These are phyloP conservation scores for Eupithecia centaureata DNA, from an alignment of 2,888 invertebrate species.

Conservation along the genomic window DNA sequence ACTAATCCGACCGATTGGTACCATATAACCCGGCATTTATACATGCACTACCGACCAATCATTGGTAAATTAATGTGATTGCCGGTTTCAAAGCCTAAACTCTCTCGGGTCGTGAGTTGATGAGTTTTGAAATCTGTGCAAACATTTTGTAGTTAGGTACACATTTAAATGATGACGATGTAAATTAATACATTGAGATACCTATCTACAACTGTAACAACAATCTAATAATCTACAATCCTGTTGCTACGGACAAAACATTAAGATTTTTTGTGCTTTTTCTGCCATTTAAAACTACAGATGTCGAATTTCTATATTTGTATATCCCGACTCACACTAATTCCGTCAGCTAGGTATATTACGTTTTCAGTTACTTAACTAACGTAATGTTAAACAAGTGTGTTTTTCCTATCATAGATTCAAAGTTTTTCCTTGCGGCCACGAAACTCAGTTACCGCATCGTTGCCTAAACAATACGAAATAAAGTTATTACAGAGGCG, in stretches of 20 bases:
- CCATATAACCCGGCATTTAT: slow-evolving; percentile 9
- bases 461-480: too few species aligned
- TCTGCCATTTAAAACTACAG: too few species aligned
- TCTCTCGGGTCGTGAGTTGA: slow-evolving; percentile 29
- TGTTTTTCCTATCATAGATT: too few species aligned
- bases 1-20: neutral
- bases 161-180: neutral
- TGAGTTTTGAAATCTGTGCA: slow-evolving; percentile 23
- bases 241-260: neutral
- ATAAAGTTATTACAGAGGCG: too few species aligned
- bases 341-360: too few species aligned
- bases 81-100: slow-evolving; percentile 29
- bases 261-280: too few species aligned
- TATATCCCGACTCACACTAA: too few species aligned
- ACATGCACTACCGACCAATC: slow-evolving; percentile 19
- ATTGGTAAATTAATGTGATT: slow-evolving; percentile 34
- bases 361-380: too few species aligned
- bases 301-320: too few species aligned
- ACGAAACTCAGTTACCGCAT: too few species aligned
- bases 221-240: neutral
- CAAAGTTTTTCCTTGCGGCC: too few species aligned
- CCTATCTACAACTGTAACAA: neutral
- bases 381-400: too few species aligned
- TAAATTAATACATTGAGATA: neutral
- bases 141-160: slow-evolving; percentile 14